Evolutionary conservation across 2,797 vertebrate genomes (phyloP).

Genomic region (Phalloptychus januarius): DNA sequence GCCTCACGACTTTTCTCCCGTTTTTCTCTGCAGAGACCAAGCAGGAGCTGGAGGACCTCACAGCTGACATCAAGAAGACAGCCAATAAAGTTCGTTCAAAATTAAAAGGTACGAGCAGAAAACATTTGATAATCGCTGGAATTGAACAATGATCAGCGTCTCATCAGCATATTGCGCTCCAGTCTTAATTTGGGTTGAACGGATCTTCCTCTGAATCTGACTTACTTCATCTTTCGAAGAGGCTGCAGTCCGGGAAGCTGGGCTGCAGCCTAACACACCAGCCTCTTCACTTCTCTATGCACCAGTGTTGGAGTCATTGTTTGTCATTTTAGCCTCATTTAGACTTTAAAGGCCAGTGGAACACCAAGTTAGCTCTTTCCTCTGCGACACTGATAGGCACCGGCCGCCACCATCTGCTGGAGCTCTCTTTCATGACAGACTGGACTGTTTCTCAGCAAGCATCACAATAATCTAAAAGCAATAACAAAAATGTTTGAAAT

Average conservation of each 20-base stretch:
- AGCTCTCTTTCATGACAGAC: neutral
- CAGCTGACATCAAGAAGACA: conserved; percentile 96
- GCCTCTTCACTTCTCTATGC: no score
- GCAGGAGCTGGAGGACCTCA: conserved; percentile 95
- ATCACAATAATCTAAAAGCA: neutral
- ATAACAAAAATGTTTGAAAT: neutral
- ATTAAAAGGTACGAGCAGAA: conserved; percentile 86
- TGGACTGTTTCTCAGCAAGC: neutral
- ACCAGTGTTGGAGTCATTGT: no score
- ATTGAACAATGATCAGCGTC: neutral
- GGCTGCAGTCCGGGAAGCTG: no score
- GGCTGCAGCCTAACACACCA: no score
- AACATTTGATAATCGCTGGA: neutral
- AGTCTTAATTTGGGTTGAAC: no score
- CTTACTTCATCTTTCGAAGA: no score
- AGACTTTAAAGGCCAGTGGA: no score
- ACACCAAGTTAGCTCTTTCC: neutral
- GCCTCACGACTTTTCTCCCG: neutral
- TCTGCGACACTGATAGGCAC: neutral
- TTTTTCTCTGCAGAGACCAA: conserved; percentile 85
- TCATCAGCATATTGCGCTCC: neutral
- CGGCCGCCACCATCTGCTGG: neutral
- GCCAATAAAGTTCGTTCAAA: conserved; percentile 98
- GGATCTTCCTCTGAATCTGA: no score
- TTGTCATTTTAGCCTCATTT: no score